A percentile compares a stretch with the other conserved stretches of the same genome.
phyloP scores from a whole-genome alignment of 2,113 vertebrate genomes.

The Actenoides lindsayi region DNA sequence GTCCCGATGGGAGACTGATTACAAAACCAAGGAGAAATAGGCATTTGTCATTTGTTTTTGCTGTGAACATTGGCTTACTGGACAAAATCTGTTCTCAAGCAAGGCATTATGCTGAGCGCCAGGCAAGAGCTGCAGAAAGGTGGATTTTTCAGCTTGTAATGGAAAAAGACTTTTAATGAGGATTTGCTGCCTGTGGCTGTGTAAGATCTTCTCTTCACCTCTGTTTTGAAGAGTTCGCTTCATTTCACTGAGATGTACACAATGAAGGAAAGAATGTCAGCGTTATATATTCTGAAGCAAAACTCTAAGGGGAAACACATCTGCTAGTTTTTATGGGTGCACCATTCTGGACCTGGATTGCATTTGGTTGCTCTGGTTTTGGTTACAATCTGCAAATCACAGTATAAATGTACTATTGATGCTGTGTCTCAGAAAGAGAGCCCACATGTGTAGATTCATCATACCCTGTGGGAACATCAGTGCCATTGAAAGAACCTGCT shows the following conservation, averaged over 20 bases:
- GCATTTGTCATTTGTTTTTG: background rate
- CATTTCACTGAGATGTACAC: background rate
- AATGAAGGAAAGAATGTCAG: background rate
- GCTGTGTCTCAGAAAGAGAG: background rate
- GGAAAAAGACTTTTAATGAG: slow-evolving; percentile 24
- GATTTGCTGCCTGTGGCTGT: slow-evolving; percentile 44
- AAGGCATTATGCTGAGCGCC: background rate
- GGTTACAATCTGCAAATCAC: background rate
- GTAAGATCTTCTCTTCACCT: slow-evolving; percentile 33
- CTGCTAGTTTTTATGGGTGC: background rate
- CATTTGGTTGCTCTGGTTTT: background rate
- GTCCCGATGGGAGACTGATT: background rate
- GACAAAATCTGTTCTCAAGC: background rate
- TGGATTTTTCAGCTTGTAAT: background rate
- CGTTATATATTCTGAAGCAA: background rate
- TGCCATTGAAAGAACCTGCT: background rate
- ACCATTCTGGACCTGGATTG: background rate
- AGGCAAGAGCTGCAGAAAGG: background rate
- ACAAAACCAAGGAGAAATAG: background rate
- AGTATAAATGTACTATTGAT: background rate
- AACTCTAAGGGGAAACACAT: background rate
- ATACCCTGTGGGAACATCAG: background rate
- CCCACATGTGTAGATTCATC: background rate
- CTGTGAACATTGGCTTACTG: background rate
- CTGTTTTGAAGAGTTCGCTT: slow-evolving; percentile 25